Conservation (phyloP, 2,797 vertebrate genomes). For the Lerista edwardsae region DNA sequence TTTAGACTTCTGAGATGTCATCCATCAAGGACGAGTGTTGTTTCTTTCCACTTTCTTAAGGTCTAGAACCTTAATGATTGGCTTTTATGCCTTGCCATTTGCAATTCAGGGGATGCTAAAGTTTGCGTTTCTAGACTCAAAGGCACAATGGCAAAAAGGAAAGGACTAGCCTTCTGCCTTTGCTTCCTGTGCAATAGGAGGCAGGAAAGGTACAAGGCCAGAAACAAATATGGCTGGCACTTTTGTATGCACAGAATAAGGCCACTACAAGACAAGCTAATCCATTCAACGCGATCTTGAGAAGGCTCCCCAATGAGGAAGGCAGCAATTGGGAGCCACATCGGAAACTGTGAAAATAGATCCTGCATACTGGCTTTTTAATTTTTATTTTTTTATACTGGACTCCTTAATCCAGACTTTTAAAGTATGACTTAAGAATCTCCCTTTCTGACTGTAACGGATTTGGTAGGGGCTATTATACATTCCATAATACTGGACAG, state of each 20-base stretch:
- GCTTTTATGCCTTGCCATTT: background rate
- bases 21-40: too few species aligned
- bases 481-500: conserved; percentile 21
- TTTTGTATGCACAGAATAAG: background rate
- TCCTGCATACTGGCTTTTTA: too few species aligned
- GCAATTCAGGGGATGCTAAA: background rate
- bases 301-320: background rate
- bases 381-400: background rate
- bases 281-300: background rate
- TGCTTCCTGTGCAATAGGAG: background rate
- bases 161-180: background rate
- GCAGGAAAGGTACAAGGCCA: background rate
- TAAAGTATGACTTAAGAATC: background rate
- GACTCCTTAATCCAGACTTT: too few species aligned
- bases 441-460: background rate
- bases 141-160: background rate
- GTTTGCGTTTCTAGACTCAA: background rate
- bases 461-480: background rate
- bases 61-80: background rate
- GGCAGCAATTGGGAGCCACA: background rate
- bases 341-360: background rate
- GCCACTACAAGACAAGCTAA: background rate
- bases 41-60: too few species aligned
- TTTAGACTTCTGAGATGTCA: background rate
- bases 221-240: background rate